phyloP scores from a whole-genome alignment of 2,797 vertebrate genomes.

The Pachyuromys duprasi region DNA sequence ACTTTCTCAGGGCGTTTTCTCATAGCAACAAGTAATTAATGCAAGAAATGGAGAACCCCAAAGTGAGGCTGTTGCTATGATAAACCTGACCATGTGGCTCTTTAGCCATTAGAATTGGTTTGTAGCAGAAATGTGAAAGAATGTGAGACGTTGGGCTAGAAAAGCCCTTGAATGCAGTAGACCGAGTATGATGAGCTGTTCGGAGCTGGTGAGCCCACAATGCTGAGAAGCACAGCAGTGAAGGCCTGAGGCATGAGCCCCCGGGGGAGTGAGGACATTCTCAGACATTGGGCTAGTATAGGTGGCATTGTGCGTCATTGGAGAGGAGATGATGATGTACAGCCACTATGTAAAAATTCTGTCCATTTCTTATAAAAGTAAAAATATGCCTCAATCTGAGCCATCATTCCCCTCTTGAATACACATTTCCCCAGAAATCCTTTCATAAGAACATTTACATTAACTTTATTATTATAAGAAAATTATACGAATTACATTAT shows the following conservation, averaged over 20 bases:
- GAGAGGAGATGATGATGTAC: background rate
- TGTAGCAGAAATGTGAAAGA: background rate
- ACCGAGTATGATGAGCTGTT: background rate
- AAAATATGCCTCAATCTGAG: background rate
- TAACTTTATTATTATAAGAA: background rate
- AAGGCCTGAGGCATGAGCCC: too few relatives aligned
- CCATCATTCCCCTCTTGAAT: background rate
- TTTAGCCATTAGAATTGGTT: background rate
- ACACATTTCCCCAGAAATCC: background rate
- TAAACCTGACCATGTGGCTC: background rate
- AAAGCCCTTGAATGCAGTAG: background rate
- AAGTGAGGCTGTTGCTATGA: background rate
- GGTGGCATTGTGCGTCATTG: background rate
- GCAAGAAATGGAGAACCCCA: background rate
- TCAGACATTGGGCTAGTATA: background rate
- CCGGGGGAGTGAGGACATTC: background rate
- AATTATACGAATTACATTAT: background rate
- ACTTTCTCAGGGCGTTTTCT: background rate
- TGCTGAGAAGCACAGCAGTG: background rate
- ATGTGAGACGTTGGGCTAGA: background rate
- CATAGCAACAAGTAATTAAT: background rate
- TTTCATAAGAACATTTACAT: conserved; percentile 5
- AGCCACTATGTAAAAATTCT: background rate
- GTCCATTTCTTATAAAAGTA: background rate
- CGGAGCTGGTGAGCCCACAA: background rate